phyloP scores from a whole-genome alignment of 2,888 invertebrate species.

The Enchytraeus crypticus region DNA sequence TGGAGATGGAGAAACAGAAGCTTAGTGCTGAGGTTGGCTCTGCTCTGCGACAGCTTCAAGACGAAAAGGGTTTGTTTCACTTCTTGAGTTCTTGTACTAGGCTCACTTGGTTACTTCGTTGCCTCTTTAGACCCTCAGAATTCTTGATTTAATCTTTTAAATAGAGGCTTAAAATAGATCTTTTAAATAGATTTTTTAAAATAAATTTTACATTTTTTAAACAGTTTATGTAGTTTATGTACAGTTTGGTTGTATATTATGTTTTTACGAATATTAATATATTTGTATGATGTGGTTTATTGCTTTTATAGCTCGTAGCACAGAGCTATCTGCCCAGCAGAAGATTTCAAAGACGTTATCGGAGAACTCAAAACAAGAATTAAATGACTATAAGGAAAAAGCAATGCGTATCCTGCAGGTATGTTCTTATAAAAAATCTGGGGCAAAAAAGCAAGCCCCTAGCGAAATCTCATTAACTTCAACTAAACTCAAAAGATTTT shows the following conservation, averaged over 20 bases:
- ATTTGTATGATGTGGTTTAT: background rate
- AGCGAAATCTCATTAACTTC: too few relatives aligned
- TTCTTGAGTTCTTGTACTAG: too few relatives aligned
- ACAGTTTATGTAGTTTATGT: too few relatives aligned
- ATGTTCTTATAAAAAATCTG: too few relatives aligned
- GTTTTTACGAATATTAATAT: background rate
- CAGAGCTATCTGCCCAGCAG: conserved; percentile 37
- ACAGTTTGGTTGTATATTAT: background rate
- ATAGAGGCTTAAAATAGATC: too few relatives aligned
- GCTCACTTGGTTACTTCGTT: too few relatives aligned
- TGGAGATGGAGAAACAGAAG: conserved; percentile 51
- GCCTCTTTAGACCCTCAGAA: too few relatives aligned
- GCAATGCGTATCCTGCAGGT: conserved; percentile 67
- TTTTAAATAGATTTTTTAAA: too few relatives aligned
- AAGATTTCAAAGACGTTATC: conserved; percentile 46
- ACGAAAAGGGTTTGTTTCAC: conserved; percentile 41
- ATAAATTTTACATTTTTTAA: too few relatives aligned
- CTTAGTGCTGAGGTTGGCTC: conserved; percentile 45
- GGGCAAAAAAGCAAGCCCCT: too few relatives aligned
- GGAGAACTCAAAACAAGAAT: conserved; percentile 54
- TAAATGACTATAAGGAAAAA: conserved; percentile 68
- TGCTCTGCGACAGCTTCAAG: conserved; percentile 38
- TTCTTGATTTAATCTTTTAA: too few relatives aligned
- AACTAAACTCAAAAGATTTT: too few relatives aligned
- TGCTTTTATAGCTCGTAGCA: conserved; percentile 14